Conservation (phyloP, 2,797 vertebrate species). For the Valencia hispanica region DNA sequence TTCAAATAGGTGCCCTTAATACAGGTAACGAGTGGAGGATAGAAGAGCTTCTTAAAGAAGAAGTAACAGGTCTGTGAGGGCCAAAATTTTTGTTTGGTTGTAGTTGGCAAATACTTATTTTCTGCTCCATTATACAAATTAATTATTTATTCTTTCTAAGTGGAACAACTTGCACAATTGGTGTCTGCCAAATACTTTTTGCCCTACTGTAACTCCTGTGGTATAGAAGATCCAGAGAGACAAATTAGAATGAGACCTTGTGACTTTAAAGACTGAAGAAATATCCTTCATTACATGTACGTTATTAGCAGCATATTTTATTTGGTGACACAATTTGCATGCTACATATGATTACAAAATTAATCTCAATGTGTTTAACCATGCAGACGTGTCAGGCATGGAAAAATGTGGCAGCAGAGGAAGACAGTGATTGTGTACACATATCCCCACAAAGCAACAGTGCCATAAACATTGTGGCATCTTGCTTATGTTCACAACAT, state of each 20-base stretch:
- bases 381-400: conserved; percentile 52
- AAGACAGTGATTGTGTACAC: conserved; percentile 70
- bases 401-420: conserved; percentile 60
- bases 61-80: no score
- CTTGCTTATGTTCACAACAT: conserved; percentile 74
- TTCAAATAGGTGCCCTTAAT: no score
- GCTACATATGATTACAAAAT: conserved; percentile 39
- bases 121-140: no score
- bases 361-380: conserved; percentile 45
- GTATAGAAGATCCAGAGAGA: not conserved
- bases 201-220: not conserved
- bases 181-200: no score
- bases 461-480: conserved; percentile 78
- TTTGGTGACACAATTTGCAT: conserved; percentile 6
- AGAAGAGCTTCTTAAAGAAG: no score
- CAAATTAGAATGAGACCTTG: conserved; percentile 10
- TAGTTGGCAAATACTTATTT: no score
- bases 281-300: not conserved
- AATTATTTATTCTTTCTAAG: no score
- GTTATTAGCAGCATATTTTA: not conserved
- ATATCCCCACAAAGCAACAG: conserved; percentile 69
- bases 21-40: no score
- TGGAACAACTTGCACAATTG: no score
- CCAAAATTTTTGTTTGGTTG: no score
- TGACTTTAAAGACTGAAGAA: conserved; percentile 5